Evolutionary conservation across 2,797 vertebrate genomes (phyloP).

Genomic region (Coendou prehensilis): DNA sequence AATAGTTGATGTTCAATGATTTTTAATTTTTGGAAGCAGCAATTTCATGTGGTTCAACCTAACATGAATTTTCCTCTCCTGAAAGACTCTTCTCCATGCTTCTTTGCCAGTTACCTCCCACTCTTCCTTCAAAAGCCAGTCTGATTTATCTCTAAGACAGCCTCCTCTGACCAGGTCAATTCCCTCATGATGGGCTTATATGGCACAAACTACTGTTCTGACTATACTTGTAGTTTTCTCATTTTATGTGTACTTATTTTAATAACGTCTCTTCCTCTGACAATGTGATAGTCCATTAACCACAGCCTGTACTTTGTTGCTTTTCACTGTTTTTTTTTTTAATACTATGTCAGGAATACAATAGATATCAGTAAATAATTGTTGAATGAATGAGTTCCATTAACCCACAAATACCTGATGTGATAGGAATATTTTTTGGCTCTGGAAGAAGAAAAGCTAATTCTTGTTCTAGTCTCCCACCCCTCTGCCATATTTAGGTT

Average conservation of each 20-base stretch:
- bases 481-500: neutral
- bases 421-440: neutral
- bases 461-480: neutral
- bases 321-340: neutral
- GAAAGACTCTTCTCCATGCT: neutral
- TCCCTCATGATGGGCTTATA: neutral
- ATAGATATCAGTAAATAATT: neutral
- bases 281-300: neutral
- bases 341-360: neutral
- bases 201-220: neutral
- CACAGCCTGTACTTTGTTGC: neutral
- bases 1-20: neutral
- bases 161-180: neutral
- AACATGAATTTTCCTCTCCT: neutral
- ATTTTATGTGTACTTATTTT: neutral
- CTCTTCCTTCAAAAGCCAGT: neutral
- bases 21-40: slow-evolving; percentile 50
- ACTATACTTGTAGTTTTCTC: neutral
- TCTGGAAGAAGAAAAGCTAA: neutral
- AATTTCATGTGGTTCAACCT: neutral
- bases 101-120: neutral
- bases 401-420: neutral
- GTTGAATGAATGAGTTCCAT: neutral
- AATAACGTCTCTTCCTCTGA: neutral
- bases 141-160: neutral